phyloP scores from a whole-genome alignment of 2,797 vertebrate species.

The Schizothorax lantsangensis region DNA sequence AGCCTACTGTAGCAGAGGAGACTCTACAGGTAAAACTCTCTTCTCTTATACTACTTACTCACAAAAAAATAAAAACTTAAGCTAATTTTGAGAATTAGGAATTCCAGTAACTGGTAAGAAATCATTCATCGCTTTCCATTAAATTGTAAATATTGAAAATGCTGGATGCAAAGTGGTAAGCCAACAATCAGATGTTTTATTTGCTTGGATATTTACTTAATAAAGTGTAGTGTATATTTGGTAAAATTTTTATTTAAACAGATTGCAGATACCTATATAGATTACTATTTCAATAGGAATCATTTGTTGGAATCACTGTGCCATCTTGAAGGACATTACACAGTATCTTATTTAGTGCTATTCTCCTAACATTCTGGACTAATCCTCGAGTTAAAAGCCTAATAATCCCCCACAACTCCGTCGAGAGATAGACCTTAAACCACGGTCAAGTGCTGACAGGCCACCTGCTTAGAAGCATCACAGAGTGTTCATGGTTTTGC shows the following conservation, averaged over 20 bases:
- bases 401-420: slow-evolving; percentile 40
- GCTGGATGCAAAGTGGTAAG: background rate
- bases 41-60: slow-evolving; percentile 9
- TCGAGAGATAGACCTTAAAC: slow-evolving; percentile 25
- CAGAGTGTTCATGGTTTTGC: background rate
- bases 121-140: background rate
- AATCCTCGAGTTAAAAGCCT: slow-evolving; percentile 38
- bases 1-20: slow-evolving; percentile 69
- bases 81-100: background rate
- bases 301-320: background rate
- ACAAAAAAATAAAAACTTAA: too few species aligned
- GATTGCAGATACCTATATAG: background rate
- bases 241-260: background rate
- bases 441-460: background rate
- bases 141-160: background rate
- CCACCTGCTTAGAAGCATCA: slow-evolving; percentile 34
- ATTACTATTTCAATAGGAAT: background rate
- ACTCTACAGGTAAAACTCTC: slow-evolving; percentile 70
- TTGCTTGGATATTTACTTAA: background rate
- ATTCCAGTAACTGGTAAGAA: background rate
- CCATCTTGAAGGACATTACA: background rate
- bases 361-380: slow-evolving; percentile 3
- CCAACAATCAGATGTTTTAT: background rate
- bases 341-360: background rate
- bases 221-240: background rate